These are phyloP conservation scores for Andrena hattorfiana DNA, from an alignment of 2,888 invertebrate species.

Conservation along the genomic window DNA sequence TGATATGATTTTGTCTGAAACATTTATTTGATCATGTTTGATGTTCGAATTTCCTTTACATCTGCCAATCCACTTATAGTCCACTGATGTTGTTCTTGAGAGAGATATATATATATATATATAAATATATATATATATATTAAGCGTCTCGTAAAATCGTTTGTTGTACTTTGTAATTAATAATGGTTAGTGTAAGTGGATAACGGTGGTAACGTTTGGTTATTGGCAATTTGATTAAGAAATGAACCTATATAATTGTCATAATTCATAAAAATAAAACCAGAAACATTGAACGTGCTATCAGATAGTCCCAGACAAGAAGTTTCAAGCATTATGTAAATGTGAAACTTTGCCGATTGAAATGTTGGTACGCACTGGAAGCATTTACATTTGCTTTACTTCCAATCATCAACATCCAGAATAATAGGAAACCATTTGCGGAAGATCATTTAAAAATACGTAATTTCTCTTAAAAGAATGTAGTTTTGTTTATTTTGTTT, in stretches of 20 bases:
- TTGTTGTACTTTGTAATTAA: slow-evolving; percentile 3
- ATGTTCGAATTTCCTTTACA: slow-evolving; percentile 48
- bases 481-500: slow-evolving; percentile 77
- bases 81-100: slow-evolving; percentile 45
- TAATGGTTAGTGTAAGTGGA: slow-evolving; percentile 18
- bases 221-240: slow-evolving; percentile 39
- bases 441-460: slow-evolving; percentile 48
- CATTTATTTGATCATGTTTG: slow-evolving; percentile 79
- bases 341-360: slow-evolving; percentile 60
- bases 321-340: slow-evolving; percentile 77
- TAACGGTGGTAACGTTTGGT: slow-evolving; percentile 62
- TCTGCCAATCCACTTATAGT: slow-evolving; percentile 64
- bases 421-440: slow-evolving; percentile 76
- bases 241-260: slow-evolving; percentile 2
- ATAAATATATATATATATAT: neutral
- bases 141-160: neutral
- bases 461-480: slow-evolving; percentile 63
- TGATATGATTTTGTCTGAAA: slow-evolving; percentile 73
- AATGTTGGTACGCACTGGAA: slow-evolving; percentile 51
- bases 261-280: slow-evolving; percentile 23
- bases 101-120: neutral
- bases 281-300: slow-evolving; percentile 73
- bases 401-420: slow-evolving; percentile 80
- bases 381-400: slow-evolving; percentile 78
- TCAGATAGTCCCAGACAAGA: slow-evolving; percentile 78